phyloP scores from a whole-genome alignment of 2,888 invertebrate species.

The Ypsolopha sequella region DNA sequence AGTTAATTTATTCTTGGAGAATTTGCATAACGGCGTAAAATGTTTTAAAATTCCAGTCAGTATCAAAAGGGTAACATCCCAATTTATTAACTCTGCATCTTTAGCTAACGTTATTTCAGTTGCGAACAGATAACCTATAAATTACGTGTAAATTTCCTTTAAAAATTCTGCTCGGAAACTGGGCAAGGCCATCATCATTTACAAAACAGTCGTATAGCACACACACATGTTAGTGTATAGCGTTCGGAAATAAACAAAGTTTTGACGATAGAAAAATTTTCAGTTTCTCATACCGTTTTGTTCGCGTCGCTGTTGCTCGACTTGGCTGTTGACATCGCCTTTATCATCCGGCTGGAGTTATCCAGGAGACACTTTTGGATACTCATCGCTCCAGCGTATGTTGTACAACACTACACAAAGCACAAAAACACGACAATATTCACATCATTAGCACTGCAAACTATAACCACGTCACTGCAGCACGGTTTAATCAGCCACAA shows the following conservation, averaged over 20 bases:
- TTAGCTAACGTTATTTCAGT: background rate
- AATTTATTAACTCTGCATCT: background rate
- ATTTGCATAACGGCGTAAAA: too few species aligned
- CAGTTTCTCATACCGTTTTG: background rate
- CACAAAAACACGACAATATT: conserved; percentile 31
- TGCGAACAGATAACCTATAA: conserved; percentile 3
- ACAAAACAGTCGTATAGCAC: background rate
- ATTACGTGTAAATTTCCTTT: background rate
- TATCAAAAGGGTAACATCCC: background rate
- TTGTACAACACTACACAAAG: conserved; percentile 31
- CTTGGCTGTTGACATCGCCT: conserved; percentile 63
- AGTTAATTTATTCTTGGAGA: too few species aligned
- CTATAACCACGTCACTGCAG: conserved; percentile 35
- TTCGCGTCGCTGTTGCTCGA: conserved; percentile 52
- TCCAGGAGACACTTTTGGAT: conserved; percentile 66
- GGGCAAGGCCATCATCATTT: background rate
- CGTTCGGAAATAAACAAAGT: background rate
- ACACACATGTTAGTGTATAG: background rate
- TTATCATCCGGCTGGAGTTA: conserved; percentile 66
- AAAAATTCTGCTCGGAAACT: background rate
- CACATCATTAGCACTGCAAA: conserved; percentile 45
- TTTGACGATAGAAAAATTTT: conserved; percentile 1
- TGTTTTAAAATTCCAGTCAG: too few species aligned
- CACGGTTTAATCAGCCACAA: conserved; percentile 19
- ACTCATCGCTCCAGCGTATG: conserved; percentile 44